Conservation (phyloP, 2,888 invertebrate species). For the Stramonita haemastoma region DNA sequence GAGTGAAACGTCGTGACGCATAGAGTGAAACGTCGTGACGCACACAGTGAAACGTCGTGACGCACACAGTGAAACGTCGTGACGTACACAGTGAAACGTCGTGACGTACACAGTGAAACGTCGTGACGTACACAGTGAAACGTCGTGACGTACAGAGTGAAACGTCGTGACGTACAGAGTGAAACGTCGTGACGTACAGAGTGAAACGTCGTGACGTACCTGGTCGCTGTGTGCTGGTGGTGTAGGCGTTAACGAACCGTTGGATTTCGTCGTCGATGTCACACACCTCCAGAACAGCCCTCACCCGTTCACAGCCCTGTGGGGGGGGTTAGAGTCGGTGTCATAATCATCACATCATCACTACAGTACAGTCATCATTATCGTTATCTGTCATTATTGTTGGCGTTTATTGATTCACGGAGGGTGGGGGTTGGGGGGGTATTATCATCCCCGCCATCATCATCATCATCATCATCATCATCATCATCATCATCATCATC, state of each 20-base stretch:
- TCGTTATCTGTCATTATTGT: neutral
- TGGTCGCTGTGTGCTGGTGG: constrained; percentile 8
- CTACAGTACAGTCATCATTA: no score
- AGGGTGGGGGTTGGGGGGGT: no score
- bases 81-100: no score
- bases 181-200: no score
- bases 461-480: neutral
- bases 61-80: neutral
- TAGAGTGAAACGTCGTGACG: neutral
- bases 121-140: no score
- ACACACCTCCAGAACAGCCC: constrained; percentile 10
- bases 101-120: no score
- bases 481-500: neutral
- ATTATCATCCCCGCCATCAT: neutral
- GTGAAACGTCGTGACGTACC: neutral
- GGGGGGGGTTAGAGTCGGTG: neutral
- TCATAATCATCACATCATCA: no score
- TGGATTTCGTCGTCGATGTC: constrained; percentile 17
- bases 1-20: no score
- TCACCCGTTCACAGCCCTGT: constrained; percentile 28
- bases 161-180: no score
- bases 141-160: no score
- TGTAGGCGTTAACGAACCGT: constrained; percentile 26
- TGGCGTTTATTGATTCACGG: no score
- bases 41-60: constrained; percentile 35